Conservation (phyloP, 53 echinoderm and acorn worm species). For the Henricia sp. region DNA sequence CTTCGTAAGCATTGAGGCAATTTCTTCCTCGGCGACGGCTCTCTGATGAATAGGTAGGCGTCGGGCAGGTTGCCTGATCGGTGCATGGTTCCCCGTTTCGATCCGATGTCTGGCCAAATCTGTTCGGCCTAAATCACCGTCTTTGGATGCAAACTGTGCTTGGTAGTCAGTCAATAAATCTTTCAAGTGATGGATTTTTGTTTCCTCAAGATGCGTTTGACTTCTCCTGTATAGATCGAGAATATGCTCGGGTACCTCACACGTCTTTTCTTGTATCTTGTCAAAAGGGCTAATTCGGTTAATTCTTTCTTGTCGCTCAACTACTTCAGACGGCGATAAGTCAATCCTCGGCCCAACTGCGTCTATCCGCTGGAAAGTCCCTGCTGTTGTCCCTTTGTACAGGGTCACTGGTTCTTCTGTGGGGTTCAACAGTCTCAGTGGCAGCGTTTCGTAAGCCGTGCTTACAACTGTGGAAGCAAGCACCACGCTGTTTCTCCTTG, state of each 20-base stretch:
- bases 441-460: not conserved
- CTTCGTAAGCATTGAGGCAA: constrained; percentile 36
- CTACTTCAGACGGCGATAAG: not conserved
- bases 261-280: not conserved
- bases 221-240: not conserved
- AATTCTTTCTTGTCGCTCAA: not conserved
- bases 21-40: constrained; percentile 38
- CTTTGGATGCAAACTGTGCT: constrained; percentile 9
- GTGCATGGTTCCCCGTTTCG: constrained; percentile 9
- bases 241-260: constrained; percentile 11
- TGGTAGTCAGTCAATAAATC: constrained; percentile 15
- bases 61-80: constrained; percentile 51
- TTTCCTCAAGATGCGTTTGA: not conserved
- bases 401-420: constrained; percentile 25
- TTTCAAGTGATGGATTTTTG: not conserved
- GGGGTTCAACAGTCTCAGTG: constrained; percentile 43
- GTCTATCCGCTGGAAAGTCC: constrained; percentile 29
- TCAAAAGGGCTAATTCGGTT: not conserved
- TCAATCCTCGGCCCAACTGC: constrained; percentile 6
- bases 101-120: constrained; percentile 25
- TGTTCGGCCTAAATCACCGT: constrained; percentile 50
- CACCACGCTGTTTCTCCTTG: constrained; percentile 19
- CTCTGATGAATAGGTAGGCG: constrained; percentile 48
- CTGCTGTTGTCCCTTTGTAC: constrained; percentile 57
- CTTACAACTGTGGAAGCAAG: constrained; percentile 34